These are phyloP conservation scores for Smutsia gigantea DNA, from an alignment of 2,797 vertebrate genomes.

Conservation along the genomic window DNA sequence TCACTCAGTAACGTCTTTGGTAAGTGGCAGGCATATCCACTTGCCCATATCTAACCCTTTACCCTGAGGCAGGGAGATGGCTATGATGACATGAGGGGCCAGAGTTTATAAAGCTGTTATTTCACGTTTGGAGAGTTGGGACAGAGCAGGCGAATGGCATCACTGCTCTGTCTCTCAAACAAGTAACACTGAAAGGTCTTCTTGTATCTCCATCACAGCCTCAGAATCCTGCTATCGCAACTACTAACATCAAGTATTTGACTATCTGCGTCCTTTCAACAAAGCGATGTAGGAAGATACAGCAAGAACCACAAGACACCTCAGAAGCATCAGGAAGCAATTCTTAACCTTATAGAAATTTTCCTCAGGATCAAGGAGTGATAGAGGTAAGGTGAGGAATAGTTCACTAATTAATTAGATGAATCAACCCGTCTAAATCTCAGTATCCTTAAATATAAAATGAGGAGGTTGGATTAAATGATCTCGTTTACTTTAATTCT, in stretches of 20 bases:
- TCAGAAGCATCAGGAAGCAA: background rate
- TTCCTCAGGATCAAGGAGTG: background rate
- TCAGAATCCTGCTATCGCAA: background rate
- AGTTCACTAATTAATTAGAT: background rate
- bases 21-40: background rate
- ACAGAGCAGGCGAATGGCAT: background rate
- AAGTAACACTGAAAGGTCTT: background rate
- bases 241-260: background rate
- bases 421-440: background rate
- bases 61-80: background rate
- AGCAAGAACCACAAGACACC: background rate
- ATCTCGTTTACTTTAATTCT: background rate
- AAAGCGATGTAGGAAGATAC: background rate
- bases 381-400: background rate
- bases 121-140: background rate
- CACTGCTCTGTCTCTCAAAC: background rate
- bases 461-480: background rate
- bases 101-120: background rate
- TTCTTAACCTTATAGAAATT: background rate
- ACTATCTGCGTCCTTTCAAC: background rate
- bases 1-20: background rate
- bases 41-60: background rate
- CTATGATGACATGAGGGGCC: background rate
- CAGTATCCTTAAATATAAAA: conserved; percentile 16
- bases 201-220: background rate